A percentile compares a stretch with the other conserved stretches of the same genome.
Conservation (phyloP, 2,113 vertebrate species). For the Polyodon spathula region DNA sequence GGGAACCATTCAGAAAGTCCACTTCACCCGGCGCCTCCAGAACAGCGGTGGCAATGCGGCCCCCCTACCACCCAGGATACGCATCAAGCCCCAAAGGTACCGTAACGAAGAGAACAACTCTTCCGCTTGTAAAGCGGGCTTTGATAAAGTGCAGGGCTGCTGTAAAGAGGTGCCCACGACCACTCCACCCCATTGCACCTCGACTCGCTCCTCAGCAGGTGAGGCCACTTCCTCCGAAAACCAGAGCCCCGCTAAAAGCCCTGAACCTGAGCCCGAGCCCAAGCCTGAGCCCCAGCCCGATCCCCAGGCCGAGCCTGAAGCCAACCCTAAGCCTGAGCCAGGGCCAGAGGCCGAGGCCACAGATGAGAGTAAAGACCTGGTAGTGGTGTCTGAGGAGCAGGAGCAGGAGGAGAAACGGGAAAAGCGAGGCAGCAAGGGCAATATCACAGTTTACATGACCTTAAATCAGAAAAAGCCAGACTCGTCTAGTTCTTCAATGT, state of each 20-base stretch:
- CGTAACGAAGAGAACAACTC: slow-evolving; percentile 88
- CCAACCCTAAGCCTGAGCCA: background rate
- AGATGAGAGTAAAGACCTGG: slow-evolving; percentile 68
- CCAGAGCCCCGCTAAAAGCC: slow-evolving; percentile 63
- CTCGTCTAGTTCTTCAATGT: slow-evolving; percentile 76
- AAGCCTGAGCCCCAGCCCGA: slow-evolving; percentile 18
- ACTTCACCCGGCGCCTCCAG: slow-evolving; percentile 87
- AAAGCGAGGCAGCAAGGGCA: slow-evolving; percentile 71
- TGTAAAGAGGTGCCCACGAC: slow-evolving; percentile 63
- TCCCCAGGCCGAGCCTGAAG: slow-evolving; percentile 13
- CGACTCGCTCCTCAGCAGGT: slow-evolving; percentile 67
- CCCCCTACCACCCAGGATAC: slow-evolving; percentile 82
- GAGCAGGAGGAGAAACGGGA: slow-evolving; percentile 61
- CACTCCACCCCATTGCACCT: slow-evolving; percentile 64
- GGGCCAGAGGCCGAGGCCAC: slow-evolving; percentile 39
- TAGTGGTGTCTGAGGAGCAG: slow-evolving; percentile 46
- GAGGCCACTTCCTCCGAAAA: slow-evolving; percentile 62
- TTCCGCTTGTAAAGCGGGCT: slow-evolving; percentile 71
- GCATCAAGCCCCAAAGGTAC: slow-evolving; percentile 94
- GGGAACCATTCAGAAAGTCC: slow-evolving; percentile 80
- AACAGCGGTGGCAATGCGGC: slow-evolving; percentile 58
- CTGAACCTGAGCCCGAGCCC: slow-evolving; percentile 36
- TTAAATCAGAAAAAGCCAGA: slow-evolving; percentile 73
- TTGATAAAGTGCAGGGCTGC: slow-evolving; percentile 70
- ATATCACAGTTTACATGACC: slow-evolving; percentile 77